A percentile compares a stretch with the other conserved stretches of the same genome.
Evolutionary conservation across 1,140 invertebrate genomes (phyloP).

Genomic region (Diploscapter pachys): DNA sequence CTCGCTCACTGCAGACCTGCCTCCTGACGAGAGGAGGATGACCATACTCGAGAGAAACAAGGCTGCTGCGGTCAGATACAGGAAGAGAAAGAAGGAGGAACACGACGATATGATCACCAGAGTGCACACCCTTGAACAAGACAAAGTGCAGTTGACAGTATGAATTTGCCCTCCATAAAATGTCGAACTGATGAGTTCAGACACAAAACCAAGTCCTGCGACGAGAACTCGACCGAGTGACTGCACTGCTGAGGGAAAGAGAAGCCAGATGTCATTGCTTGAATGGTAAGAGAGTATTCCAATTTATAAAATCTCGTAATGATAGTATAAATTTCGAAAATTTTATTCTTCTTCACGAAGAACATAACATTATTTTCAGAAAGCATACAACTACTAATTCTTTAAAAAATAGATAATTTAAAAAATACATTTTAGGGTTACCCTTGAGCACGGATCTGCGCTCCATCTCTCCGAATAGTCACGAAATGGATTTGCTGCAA

Average conservation of each 20-base stretch:
- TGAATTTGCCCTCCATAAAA: conserved; percentile 19
- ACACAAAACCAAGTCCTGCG: conserved; percentile 40
- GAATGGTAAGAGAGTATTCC: not conserved
- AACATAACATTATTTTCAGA: too few relatives aligned
- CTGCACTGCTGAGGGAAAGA: conserved; percentile 33
- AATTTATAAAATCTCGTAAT: too few relatives aligned
- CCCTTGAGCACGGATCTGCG: conserved; percentile 11
- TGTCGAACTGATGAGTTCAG: conserved; percentile 32
- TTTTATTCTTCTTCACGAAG: too few relatives aligned
- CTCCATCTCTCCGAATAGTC: conserved; percentile 7
- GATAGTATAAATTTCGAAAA: too few relatives aligned
- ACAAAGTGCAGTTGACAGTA: conserved; percentile 33
- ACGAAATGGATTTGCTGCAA: conserved; percentile 12
- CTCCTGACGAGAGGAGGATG: conserved; percentile 34
- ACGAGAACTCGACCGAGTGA: conserved; percentile 39
- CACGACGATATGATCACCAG: conserved; percentile 41
- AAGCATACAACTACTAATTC: too few relatives aligned
- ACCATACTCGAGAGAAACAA: conserved; percentile 41
- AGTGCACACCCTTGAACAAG: conserved; percentile 39
- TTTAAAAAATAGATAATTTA: too few relatives aligned
- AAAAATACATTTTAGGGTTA: not conserved
- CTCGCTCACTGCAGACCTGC: conserved; percentile 31
- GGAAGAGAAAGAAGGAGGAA: conserved; percentile 44
- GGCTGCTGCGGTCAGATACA: conserved; percentile 39
- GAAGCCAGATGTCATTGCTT: conserved; percentile 36